These are phyloP conservation scores for Alitta virens DNA, from an alignment of 2,888 invertebrate genomes.

Conservation along the genomic window DNA sequence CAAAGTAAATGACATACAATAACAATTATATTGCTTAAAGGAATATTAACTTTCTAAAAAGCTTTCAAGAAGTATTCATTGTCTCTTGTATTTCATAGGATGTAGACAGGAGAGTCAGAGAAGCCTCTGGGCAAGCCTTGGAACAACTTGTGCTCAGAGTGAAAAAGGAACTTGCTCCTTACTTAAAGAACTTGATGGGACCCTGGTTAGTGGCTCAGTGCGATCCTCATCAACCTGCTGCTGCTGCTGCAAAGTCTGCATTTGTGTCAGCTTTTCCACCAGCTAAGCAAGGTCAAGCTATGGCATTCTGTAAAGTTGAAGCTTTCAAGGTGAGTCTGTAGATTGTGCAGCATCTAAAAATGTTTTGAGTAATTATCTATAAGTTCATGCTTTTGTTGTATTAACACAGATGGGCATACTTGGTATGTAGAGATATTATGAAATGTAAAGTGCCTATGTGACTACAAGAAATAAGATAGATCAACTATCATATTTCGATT, in stretches of 20 bases:
- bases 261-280: constrained; percentile 75
- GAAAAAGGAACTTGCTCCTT: constrained; percentile 76
- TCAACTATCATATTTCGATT: too few relatives aligned
- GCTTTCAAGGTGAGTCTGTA: constrained; percentile 62
- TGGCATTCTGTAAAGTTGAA: constrained; percentile 79
- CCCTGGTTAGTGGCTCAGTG: constrained; percentile 82
- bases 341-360: too few relatives aligned
- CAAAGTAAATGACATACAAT: too few relatives aligned
- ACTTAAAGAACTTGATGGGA: constrained; percentile 73
- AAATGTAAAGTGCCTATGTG: too few relatives aligned
- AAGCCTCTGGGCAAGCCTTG: constrained; percentile 74
- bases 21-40: too few relatives aligned
- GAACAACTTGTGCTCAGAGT: constrained; percentile 65
- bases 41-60: too few relatives aligned
- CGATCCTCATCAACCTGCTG: constrained; percentile 83
- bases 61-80: too few relatives aligned
- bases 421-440: constrained; percentile 2
- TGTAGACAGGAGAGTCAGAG: constrained; percentile 79
- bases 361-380: too few relatives aligned
- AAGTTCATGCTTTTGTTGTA: too few relatives aligned
- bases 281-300: constrained; percentile 74
- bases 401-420: too few relatives aligned
- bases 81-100: too few relatives aligned
- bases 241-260: constrained; percentile 68
- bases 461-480: too few relatives aligned